These are phyloP conservation scores for Athetis lepigone DNA, from an alignment of 2,888 invertebrate genomes.

Conservation along the genomic window DNA sequence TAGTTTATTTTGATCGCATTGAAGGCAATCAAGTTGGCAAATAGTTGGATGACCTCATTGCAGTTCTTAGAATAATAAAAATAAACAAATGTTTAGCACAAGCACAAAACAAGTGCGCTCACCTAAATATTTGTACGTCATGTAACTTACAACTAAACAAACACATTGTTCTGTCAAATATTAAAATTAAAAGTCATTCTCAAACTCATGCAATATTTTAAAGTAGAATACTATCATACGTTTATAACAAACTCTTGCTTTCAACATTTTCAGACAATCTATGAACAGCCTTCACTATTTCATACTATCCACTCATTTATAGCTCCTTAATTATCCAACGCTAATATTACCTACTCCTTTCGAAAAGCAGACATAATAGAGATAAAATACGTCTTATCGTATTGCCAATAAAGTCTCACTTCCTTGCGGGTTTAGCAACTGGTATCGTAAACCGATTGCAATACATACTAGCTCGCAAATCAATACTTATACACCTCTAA, in stretches of 20 bases:
- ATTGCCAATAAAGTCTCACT: slow-evolving; percentile 40
- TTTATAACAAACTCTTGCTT: slow-evolving; percentile 24
- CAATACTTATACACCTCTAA: slow-evolving; percentile 51
- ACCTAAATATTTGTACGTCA: slow-evolving; percentile 27
- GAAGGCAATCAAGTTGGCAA: slow-evolving; percentile 30
- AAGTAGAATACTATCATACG: too few species aligned
- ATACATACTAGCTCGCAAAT: slow-evolving; percentile 52
- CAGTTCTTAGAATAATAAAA: slow-evolving; percentile 32
- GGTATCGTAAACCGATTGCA: slow-evolving; percentile 47
- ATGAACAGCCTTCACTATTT: background rate
- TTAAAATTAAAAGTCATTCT: background rate
- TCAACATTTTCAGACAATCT: slow-evolving; percentile 23
- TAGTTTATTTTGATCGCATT: slow-evolving; percentile 21
- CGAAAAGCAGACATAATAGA: slow-evolving; percentile 12
- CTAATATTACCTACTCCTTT: slow-evolving; percentile 6
- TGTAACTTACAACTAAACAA: slow-evolving; percentile 2
- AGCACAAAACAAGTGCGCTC: slow-evolving; percentile 19
- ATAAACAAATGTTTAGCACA: slow-evolving; percentile 35
- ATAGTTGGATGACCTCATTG: slow-evolving; percentile 47
- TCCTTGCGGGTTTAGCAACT: slow-evolving; percentile 54
- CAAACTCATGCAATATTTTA: too few species aligned
- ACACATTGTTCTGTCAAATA: background rate
- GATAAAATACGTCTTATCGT: slow-evolving; percentile 39
- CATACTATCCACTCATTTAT: slow-evolving; percentile 5
- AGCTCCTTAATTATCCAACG: background rate